Conservation (phyloP, 2,113 vertebrate genomes). For the Tiliqua scincoides region DNA sequence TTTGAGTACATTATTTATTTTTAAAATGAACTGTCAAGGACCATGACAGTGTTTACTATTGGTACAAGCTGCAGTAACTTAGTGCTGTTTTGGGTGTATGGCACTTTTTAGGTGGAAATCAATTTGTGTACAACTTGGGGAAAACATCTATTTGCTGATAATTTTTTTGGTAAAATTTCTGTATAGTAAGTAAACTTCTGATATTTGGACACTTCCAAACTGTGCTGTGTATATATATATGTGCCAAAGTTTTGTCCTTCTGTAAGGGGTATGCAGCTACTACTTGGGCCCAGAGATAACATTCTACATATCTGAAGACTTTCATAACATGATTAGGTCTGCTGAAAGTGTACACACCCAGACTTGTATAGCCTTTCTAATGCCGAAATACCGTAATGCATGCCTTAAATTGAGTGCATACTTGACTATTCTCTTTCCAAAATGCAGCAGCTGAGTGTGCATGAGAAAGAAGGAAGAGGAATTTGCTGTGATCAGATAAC, state of each 20-base stretch:
- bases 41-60: not conserved
- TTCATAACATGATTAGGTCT: not conserved
- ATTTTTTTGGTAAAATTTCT: not conserved
- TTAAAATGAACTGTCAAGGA: not conserved
- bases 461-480: conserved; percentile 29
- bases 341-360: not conserved
- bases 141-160: too few species aligned
- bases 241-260: not conserved
- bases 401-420: conserved; percentile 35
- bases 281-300: not conserved
- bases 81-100: not conserved
- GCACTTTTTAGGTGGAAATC: not conserved
- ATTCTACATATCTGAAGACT: not conserved
- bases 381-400: conserved; percentile 12
- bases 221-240: not conserved
- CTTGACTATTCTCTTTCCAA: conserved; percentile 31
- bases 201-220: not conserved
- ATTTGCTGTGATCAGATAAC: conserved; percentile 29
- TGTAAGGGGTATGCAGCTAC: not conserved
- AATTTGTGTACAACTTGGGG: not conserved
- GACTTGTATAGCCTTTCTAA: not conserved
- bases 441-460: conserved; percentile 27
- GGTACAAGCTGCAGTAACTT: not conserved
- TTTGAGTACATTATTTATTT: not conserved
- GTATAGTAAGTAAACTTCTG: not conserved